These are phyloP conservation scores for Campopleginae sp. DNA, from an alignment of 2,888 invertebrate genomes.

Conservation along the genomic window DNA sequence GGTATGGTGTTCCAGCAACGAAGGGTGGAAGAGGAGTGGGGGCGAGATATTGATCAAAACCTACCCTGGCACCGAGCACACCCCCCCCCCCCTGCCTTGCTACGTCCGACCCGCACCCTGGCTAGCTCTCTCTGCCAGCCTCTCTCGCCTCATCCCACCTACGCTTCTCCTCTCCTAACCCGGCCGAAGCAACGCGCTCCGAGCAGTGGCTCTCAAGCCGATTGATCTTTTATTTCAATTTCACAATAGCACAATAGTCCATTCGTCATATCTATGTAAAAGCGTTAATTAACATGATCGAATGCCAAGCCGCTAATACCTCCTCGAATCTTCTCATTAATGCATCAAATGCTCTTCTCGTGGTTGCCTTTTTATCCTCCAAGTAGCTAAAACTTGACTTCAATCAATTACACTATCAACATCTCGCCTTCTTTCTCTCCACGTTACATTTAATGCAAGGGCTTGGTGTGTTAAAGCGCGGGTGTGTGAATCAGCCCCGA, in stretches of 20 bases:
- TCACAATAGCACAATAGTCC: conserved; percentile 3
- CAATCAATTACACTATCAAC: conserved; percentile 36
- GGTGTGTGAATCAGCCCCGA: conserved; percentile 66
- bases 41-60: conserved; percentile 84
- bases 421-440: conserved; percentile 20
- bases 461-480: conserved; percentile 44
- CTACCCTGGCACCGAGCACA: conserved; percentile 83
- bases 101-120: conserved; percentile 73
- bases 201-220: conserved; percentile 79
- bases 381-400: conserved; percentile 6
- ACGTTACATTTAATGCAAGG: not conserved
- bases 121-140: conserved; percentile 77
- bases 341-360: not conserved
- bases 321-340: not conserved
- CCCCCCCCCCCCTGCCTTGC: conserved; percentile 71
- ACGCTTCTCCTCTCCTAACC: conserved; percentile 74
- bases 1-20: conserved; percentile 80
- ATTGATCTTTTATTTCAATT: conserved; percentile 70
- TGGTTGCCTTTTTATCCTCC: not conserved
- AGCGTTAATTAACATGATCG: not conserved
- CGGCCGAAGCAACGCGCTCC: conserved; percentile 76
- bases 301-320: not conserved
- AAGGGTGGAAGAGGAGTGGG: conserved; percentile 80
- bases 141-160: conserved; percentile 70
- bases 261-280: not conserved